Conservation (phyloP, 2,113 vertebrate species). For the Plectropomus leopardus region DNA sequence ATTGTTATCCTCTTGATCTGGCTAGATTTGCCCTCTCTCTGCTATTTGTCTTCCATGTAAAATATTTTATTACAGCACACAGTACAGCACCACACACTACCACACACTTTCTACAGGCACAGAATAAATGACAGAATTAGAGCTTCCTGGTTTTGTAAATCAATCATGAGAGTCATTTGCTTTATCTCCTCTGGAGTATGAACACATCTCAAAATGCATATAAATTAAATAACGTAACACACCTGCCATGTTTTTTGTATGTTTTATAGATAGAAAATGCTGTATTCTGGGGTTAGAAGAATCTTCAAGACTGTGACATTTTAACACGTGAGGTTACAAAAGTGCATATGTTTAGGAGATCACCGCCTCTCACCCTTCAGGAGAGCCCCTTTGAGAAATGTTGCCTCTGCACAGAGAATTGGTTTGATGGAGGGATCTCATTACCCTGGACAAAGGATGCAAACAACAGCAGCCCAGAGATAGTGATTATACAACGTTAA, state of each 20-base stretch:
- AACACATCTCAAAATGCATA: neutral
- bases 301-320: neutral
- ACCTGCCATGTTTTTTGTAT: neutral
- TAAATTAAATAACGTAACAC: neutral
- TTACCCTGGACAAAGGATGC: slow-evolving; percentile 55
- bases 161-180: slow-evolving; percentile 12
- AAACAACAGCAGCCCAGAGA: slow-evolving; percentile 49
- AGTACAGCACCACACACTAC: neutral
- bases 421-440: slow-evolving; percentile 64
- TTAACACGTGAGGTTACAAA: neutral
- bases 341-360: slow-evolving; percentile 25
- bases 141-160: slow-evolving; percentile 26
- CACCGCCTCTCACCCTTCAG: neutral
- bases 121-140: slow-evolving; percentile 15
- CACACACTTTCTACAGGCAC: neutral
- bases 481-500: slow-evolving; percentile 59
- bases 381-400: slow-evolving; percentile 42
- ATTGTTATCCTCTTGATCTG: neutral
- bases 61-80: neutral
- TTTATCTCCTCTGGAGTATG: slow-evolving; percentile 9
- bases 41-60: neutral
- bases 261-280: neutral
- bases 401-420: slow-evolving; percentile 4
- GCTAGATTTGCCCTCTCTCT: neutral
- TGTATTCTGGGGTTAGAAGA: neutral